phyloP scores from a whole-genome alignment of 2,113 vertebrate genomes.

The Alligator mississippiensis region DNA sequence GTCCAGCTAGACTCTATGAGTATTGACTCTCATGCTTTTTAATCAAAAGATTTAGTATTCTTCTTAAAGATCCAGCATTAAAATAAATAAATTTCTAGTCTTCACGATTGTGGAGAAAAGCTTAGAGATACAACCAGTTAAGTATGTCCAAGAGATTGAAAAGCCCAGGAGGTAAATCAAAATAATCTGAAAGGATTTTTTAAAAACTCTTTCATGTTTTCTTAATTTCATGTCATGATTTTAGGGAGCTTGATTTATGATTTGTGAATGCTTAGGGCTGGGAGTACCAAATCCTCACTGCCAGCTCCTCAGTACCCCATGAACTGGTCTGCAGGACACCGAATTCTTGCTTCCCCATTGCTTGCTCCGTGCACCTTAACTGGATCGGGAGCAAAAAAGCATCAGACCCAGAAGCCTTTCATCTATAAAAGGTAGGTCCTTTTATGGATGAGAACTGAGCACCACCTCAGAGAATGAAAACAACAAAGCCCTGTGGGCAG shows the following conservation, averaged over 20 bases:
- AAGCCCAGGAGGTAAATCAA: neutral
- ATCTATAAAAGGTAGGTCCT: neutral
- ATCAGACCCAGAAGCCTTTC: neutral
- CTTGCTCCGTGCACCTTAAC: neutral
- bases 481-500: neutral
- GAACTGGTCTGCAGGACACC: neutral
- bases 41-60: neutral
- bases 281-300: neutral
- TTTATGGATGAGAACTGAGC: neutral
- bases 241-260: neutral
- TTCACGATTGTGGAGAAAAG: neutral
- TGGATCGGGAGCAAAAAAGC: neutral
- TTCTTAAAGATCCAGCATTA: neutral
- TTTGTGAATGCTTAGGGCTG: neutral
- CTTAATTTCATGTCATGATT: neutral
- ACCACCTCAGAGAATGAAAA: neutral
- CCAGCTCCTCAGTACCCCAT: neutral
- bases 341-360: neutral
- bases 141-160: neutral
- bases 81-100: neutral
- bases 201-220: neutral
- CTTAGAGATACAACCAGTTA: neutral
- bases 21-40: neutral
- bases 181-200: neutral
- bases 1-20: neutral